phyloP scores from a whole-genome alignment of 2,113 vertebrate genomes.

The Amblyornis subalaris region DNA sequence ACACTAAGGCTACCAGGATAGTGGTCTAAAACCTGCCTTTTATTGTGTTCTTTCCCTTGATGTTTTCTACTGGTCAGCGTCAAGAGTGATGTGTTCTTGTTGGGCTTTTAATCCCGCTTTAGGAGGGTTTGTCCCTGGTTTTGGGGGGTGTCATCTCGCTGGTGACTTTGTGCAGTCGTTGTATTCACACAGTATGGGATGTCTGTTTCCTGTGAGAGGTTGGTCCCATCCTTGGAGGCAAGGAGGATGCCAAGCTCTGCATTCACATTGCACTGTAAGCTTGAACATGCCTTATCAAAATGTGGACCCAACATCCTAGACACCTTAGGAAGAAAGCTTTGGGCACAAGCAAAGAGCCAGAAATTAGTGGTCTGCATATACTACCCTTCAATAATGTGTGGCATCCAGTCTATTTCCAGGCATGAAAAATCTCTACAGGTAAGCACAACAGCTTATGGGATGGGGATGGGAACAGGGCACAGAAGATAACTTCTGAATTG shows the following conservation, averaged over 20 bases:
- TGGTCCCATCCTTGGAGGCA: not conserved
- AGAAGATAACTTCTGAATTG: not conserved
- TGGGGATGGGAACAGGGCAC: not conserved
- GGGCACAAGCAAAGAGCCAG: not conserved
- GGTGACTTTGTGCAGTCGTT: fast-evolving
- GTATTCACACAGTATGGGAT: fast-evolving
- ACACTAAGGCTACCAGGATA: not conserved
- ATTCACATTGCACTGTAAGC: not conserved
- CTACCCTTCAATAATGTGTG: not conserved
- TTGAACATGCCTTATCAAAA: not conserved
- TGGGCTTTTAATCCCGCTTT: not conserved
- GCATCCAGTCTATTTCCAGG: not conserved
- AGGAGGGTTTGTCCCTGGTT: not conserved
- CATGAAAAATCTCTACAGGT: not conserved
- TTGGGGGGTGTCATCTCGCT: not conserved
- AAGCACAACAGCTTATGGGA: not conserved
- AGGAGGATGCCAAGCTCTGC: not conserved
- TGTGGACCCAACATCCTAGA: no score
- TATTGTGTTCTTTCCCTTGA: not conserved
- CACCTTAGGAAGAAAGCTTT: not conserved
- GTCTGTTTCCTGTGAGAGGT: not conserved
- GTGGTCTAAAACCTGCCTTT: not conserved
- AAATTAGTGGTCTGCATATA: not conserved
- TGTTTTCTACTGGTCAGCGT: not conserved
- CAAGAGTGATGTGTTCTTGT: not conserved